Evolutionary conservation across 2,797 vertebrate species (phyloP), one percentile per base, ranked within the genome.

Genomic region (Peromyscus nudipes): DNA sequence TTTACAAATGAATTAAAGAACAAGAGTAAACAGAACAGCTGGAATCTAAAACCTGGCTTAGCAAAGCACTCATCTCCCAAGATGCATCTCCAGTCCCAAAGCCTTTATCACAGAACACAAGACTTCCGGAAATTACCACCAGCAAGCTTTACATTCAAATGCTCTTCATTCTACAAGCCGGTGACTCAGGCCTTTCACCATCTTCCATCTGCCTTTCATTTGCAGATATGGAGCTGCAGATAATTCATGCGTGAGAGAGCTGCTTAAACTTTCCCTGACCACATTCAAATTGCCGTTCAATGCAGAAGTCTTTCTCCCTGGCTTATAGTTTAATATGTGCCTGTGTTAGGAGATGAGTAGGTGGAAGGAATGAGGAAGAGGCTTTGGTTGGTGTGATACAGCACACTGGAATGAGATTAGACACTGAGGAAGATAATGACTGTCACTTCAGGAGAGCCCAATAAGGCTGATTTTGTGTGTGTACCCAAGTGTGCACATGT

Each of bases 241-340:
- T 29, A 84, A 49, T 23, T 92, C 55, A 60, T 19, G 27, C 0
- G 0, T 87, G 82, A 92, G 92, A 69, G 88, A 94, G 62, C 67
- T n/a, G 21, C 79, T 87, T 89, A 37, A 93, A 52, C 60, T 94
- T 94, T 52, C 55, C 46, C n/a, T 94, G 91, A 62, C 79, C 62
- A 60, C 86, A 90, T 94, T 96, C 83, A 96, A 93, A 94, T 94
- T 76, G 84, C 60, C 40, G 6, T 82, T 96, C 49, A 85, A 69
- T 34, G 55, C 96, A 83, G 60, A 93, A 84, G 27, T 75, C 86
- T 88, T 84, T 95, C 57, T 92, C 40, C 10, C 16, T 89, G 62
- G 14, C 60, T 31, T 82, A 67, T 76, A 49, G 89, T 62, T 89
- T 85, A 79, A 71, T 85, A 37, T 92, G 85, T 88, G 60, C 85